Percentiles rank a stretch among this genome's conserved stretches.
Conservation (phyloP, 2,797 vertebrate genomes). For the Holocentrus rufus region DNA sequence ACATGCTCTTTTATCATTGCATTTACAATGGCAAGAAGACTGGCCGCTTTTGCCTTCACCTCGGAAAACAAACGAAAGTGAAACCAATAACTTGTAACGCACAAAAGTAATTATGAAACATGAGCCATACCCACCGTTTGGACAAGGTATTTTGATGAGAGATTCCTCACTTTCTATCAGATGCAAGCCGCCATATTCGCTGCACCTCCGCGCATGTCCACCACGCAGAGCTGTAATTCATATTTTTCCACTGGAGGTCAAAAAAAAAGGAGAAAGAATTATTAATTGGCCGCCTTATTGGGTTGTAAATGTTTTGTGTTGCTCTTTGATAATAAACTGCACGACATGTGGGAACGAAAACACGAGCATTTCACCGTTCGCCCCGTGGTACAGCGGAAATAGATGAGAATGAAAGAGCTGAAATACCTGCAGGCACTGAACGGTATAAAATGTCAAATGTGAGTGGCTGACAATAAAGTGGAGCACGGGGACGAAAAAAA, state of each 20-base stretch:
- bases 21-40: not conserved
- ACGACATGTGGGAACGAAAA: slow-evolving; percentile 70
- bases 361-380: not conserved
- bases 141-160: slow-evolving; percentile 62
- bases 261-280: slow-evolving; percentile 12
- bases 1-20: slow-evolving; percentile 53
- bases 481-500: too few species aligned
- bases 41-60: not conserved
- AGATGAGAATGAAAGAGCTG: not conserved
- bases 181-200: slow-evolving; percentile 82
- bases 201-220: slow-evolving; percentile 83
- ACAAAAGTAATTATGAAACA: slow-evolving; percentile 32
- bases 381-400: slow-evolving; percentile 27
- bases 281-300: slow-evolving; percentile 34
- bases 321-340: slow-evolving; percentile 49
- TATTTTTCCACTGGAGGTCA: slow-evolving; percentile 52
- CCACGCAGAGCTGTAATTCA: slow-evolving; percentile 72
- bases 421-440: slow-evolving; percentile 5
- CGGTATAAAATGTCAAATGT: not conserved
- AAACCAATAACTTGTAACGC: slow-evolving; percentile 8
- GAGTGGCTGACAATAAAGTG: not conserved
- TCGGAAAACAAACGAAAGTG: slow-evolving; percentile 13
- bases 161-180: slow-evolving; percentile 78
- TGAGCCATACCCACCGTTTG: slow-evolving; percentile 71
- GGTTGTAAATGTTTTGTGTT: slow-evolving; percentile 17